Evolutionary conservation across 2,797 vertebrate species (phyloP), one percentile per base, ranked within the genome.

Genomic region (Luscinia megarhynchos): DNA sequence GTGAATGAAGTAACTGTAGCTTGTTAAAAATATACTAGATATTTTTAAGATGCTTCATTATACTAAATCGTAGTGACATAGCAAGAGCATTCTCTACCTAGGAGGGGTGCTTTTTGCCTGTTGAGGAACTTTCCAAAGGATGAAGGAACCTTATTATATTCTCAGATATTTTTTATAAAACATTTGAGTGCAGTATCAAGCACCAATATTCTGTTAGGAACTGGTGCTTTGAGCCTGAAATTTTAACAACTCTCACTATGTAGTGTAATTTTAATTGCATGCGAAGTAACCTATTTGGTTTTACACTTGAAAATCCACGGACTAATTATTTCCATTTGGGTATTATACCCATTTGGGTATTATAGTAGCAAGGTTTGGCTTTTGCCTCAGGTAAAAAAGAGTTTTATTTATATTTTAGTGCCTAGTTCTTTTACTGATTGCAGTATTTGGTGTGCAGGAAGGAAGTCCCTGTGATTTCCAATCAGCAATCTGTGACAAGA

Each of bases 261-360:
- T 91, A 85, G 84, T 95, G 77, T 93, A 92, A 68, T 93, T 97
- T 97, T 97, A 97, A 97, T 97, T 97, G 96, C 72, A 84, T 38
- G 70, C 97, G 94, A 94, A 96, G 95, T 94, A 97, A 95, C 92
- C 77, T 96, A 70, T 97, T 98, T 98, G 89, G 93, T 98, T 97
- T 98, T 97, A 93, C 95, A 97, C 95, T 97, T 97, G 90, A 97
- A 95, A 98, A 91, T 80, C 90, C 91, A 95, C 96, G 86, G 94
- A 91, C 95, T 97, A 97, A 97, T 97, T 97, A 94, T 97, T 97
- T 98, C 94, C 94, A 95, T 95, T 97, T 96, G 94, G 87, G 68
- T 96, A 94, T 96, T 97, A 97, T 74, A 94, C 27, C 93, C 93
- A 95, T 94, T 97, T 96, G 96, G 87, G 74, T 96, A 91, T 97